A percentile compares a stretch with the other conserved stretches of the same genome.
phyloP scores from a whole-genome alignment of 2,797 vertebrate genomes.

The Cryptoblepharus egeriae region DNA sequence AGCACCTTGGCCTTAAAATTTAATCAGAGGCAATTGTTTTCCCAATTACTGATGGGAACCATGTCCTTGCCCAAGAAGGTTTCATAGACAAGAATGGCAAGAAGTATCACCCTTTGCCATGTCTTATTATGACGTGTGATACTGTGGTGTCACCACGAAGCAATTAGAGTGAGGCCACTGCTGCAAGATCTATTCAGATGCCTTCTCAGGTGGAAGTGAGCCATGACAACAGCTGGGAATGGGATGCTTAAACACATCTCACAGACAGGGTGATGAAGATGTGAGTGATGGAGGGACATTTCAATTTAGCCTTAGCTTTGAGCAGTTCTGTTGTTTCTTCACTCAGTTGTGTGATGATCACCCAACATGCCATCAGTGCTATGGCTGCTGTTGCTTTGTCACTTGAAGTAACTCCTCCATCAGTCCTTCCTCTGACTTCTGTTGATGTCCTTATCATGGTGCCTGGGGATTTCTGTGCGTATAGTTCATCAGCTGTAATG shows the following conservation, averaged over 20 bases:
- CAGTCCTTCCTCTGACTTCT: slow-evolving; percentile 21
- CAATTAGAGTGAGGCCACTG: neutral
- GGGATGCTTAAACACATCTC: too few relatives aligned
- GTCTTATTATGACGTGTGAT: too few relatives aligned
- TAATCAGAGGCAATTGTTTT: neutral
- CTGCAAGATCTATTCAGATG: neutral
- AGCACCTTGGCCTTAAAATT: neutral
- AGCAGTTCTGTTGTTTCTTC: rapidly evolving
- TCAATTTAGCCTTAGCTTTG: neutral
- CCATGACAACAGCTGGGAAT: neutral
- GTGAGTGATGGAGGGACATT: too few relatives aligned
- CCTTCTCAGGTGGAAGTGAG: neutral
- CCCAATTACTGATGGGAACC: too few relatives aligned
- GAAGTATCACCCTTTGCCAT: neutral
- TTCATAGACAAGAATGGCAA: neutral
- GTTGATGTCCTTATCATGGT: slow-evolving; percentile 1
- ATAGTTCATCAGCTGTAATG: slow-evolving; percentile 15
- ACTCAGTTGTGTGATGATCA: neutral
- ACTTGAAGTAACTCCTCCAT: neutral
- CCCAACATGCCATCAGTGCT: neutral
- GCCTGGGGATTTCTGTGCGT: neutral
- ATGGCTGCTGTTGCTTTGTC: neutral
- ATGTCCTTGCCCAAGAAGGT: neutral
- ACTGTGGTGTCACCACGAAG: neutral
- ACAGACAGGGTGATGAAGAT: neutral